These are phyloP conservation scores for Macropis europaea DNA, from an alignment of 2,888 invertebrate species.

Conservation along the genomic window DNA sequence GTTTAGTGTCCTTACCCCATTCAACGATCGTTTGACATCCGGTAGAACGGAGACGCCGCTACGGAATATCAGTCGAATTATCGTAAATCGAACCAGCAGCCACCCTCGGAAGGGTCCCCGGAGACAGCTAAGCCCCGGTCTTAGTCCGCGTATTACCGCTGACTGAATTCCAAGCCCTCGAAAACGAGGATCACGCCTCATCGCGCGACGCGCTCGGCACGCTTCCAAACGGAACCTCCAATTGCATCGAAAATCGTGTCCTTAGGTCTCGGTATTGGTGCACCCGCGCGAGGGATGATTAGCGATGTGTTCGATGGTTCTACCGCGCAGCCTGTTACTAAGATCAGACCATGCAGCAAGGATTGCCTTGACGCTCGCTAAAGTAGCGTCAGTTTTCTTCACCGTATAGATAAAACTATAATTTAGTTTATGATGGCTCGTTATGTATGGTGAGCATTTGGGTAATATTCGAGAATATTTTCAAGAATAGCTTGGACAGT, in stretches of 20 bases:
- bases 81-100: conserved; percentile 67
- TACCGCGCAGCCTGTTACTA: too few species aligned
- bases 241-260: neutral
- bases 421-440: too few species aligned
- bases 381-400: too few species aligned
- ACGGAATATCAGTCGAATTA: conserved; percentile 65
- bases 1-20: conserved; percentile 40
- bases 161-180: conserved; percentile 50
- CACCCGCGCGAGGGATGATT: too few species aligned
- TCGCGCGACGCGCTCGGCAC: conserved; percentile 24
- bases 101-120: conserved; percentile 39
- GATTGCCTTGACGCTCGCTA: too few species aligned
- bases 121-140: conserved; percentile 47
- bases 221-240: conserved; percentile 10
- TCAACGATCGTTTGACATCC: conserved; percentile 64
- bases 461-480: too few species aligned
- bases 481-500: too few species aligned
- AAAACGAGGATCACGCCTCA: conserved; percentile 47
- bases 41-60: conserved; percentile 56
- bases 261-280: too few species aligned
- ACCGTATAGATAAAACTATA: too few species aligned
- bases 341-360: too few species aligned
- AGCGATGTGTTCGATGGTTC: too few species aligned
- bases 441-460: too few species aligned
- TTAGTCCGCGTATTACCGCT: conserved; percentile 51